These are phyloP conservation scores for Pyrrhia umbra DNA, from an alignment of 2,888 invertebrate species.

Conservation along the genomic window DNA sequence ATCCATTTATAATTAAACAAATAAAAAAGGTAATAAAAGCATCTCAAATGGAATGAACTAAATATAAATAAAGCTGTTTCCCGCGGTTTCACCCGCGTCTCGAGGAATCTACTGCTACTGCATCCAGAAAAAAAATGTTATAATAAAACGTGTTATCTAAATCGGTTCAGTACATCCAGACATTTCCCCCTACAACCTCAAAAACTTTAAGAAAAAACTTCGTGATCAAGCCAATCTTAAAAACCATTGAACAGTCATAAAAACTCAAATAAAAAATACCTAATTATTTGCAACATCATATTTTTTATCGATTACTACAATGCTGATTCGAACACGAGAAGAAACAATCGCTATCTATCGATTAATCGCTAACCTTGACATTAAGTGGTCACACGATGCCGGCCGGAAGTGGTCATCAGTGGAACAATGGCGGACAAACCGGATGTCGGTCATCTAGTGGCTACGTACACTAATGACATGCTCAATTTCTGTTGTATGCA, in stretches of 20 bases:
- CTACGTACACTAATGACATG: constrained; percentile 44
- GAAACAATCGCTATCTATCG: constrained; percentile 30
- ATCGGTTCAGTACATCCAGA: too few relatives aligned
- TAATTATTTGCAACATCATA: background rate
- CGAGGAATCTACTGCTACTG: too few relatives aligned
- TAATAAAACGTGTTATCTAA: too few relatives aligned
- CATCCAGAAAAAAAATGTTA: too few relatives aligned
- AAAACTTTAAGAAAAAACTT: too few relatives aligned
- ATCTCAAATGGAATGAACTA: too few relatives aligned
- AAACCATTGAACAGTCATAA: background rate
- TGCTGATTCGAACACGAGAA: constrained; percentile 12
- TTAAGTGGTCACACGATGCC: constrained; percentile 56
- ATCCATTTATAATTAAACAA: too few relatives aligned
- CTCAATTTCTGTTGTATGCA: constrained; percentile 57
- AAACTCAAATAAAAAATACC: background rate
- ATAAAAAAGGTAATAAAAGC: too few relatives aligned
- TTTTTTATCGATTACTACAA: constrained; percentile 5
- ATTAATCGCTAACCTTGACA: constrained; percentile 60
- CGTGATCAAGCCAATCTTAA: background rate
- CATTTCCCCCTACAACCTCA: background rate
- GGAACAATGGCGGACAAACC: constrained; percentile 57
- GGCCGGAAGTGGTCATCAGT: constrained; percentile 62
- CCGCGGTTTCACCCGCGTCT: too few relatives aligned
- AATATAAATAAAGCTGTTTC: too few relatives aligned
- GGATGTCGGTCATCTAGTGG: constrained; percentile 57